Base-by-base conservation (phyloP, 1,140 invertebrate species). In the Eueides isabella region DNA sequence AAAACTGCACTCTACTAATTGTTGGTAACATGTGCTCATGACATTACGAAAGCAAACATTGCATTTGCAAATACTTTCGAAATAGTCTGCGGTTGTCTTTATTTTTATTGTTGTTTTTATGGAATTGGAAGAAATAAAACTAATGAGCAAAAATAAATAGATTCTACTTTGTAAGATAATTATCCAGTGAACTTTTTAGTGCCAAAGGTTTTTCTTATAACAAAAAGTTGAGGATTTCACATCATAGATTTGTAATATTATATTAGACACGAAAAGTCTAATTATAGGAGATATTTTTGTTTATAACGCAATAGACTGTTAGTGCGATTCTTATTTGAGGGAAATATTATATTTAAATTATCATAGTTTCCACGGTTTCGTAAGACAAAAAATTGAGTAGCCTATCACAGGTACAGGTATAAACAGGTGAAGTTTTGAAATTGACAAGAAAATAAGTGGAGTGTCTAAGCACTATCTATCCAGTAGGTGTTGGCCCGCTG, bases 21-120 rank as follows among this genome's bases (percentile, higher is more conserved):
- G 73, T 75, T 75, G 28, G 62, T 30, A 75, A 67, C 73, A 71
- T 75, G 67, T 72, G 71, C 64, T 67, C 73, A 35, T 30, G 66
- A 67, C 65, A 74, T 74, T 70, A 71, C 67, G 67, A 75, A 38
- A 75, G 63, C 63, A 75, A 75, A 75, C 68, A 71, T 75, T 70
- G 63, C 68, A 66, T 61, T 72, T 38, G 68, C 33, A 75, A 75
- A 74, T 64, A 69, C 72, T 75, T 75, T 70, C 73, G 63, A 74
- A 66, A 63, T 67, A 14, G 63, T 67, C 26, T 63, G 72, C 61
- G 72, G 71, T 73, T 73, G 48, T 74, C 66, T 63, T 67, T 68
- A 35, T 23, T 38, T 64, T 61, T 68, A 26, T 26, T 61, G 35
- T 19, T 74, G 66, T 44, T 63, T 38, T 63, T 41, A 30, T 61